Percentiles rank a stretch among this genome's conserved stretches.
Evolutionary conservation across 2,888 invertebrate genomes (phyloP).

Genomic region (Sacculina carcini): DNA sequence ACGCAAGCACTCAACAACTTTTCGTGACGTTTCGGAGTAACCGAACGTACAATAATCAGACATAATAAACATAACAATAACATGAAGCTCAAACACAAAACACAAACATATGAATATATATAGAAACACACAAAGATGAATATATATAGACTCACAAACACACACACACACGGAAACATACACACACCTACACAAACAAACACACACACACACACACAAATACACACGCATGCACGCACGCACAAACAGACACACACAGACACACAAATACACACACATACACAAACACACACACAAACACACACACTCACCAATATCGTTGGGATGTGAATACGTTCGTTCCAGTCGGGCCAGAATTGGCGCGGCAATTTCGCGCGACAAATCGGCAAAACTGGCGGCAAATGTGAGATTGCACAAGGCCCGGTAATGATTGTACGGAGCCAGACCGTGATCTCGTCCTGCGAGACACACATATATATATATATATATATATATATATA

Average conservation of each 20-base stretch:
- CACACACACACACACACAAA: too few species aligned
- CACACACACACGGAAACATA: too few species aligned
- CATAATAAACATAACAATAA: too few species aligned
- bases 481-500: slow-evolving; percentile 6
- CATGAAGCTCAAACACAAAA: too few species aligned
- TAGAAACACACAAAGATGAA: too few species aligned
- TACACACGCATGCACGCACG: too few species aligned
- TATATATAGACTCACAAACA: too few species aligned
- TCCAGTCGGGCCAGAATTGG: slow-evolving; percentile 19
- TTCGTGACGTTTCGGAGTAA: too few species aligned
- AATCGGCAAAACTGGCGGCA: slow-evolving; percentile 24
- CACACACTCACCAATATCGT: slow-evolving; percentile 31
- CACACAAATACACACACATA: background rate
- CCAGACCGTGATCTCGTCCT: slow-evolving; percentile 24
- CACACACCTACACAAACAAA: too few species aligned
- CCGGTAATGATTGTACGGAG: slow-evolving; percentile 23
- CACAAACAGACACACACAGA: background rate
- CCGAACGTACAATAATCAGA: too few species aligned
- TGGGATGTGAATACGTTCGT: slow-evolving; percentile 23
- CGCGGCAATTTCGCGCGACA: slow-evolving; percentile 21
- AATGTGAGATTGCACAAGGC: slow-evolving; percentile 23
- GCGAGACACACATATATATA: slow-evolving; percentile 7
- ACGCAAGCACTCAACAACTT: too few species aligned
- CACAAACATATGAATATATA: too few species aligned
- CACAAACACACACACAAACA: background rate